Conservation (phyloP, 1,140 invertebrate species). For the Thaumetopoea pityocampa region DNA sequence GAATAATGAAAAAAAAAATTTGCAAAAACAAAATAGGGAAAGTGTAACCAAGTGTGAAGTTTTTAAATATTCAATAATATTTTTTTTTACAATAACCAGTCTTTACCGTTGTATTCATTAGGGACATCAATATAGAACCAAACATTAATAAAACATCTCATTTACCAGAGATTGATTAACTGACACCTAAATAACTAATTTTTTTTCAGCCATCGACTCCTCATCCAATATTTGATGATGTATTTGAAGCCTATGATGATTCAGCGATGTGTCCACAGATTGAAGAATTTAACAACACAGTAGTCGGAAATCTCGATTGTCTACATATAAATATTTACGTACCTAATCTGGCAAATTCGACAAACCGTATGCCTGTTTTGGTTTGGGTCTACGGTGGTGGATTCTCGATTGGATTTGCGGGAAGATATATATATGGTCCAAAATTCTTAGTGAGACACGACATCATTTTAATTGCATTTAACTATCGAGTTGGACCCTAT, state of each 20-base stretch:
- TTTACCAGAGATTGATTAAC: no score
- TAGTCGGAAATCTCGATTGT: constrained; percentile 32
- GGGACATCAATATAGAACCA: no score
- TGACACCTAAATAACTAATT: no score
- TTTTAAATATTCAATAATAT: no score
- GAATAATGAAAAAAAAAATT: no score
- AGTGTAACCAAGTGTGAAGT: no score
- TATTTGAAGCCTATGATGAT: constrained; percentile 34
- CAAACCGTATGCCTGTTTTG: constrained; percentile 76
- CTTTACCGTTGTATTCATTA: no score
- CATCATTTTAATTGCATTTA: constrained; percentile 78
- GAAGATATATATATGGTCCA: constrained; percentile 56
- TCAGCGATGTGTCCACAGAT: constrained; percentile 32
- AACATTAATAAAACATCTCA: no score
- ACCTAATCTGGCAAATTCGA: constrained; percentile 26
- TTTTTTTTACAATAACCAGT: no score
- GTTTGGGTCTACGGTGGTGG: constrained; percentile 84
- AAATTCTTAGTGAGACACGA: constrained; percentile 75
- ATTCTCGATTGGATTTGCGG: constrained; percentile 74
- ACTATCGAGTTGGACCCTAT: constrained; percentile 79
- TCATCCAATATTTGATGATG: constrained; percentile 23
- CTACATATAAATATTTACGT: constrained; percentile 52
- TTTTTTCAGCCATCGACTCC: constrained; percentile 24
- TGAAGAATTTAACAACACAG: constrained; percentile 23
- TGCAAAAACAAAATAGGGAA: no score